Conservation (phyloP, 2,888 invertebrate species). For the Calameuta filiformis region DNA sequence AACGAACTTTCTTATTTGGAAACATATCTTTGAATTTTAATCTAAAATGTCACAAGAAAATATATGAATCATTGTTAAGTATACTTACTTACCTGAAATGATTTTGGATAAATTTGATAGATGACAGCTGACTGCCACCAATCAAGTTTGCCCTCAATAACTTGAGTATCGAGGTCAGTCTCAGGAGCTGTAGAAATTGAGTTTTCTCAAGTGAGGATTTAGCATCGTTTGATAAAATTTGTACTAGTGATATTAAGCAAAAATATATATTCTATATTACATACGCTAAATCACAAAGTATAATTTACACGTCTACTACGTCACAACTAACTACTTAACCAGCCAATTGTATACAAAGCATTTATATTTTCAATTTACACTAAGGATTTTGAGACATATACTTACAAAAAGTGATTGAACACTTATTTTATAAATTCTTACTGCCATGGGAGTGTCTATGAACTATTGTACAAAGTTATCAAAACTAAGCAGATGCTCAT, state of each 20-base stretch:
- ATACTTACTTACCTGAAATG: constrained; percentile 76
- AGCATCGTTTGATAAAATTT: not conserved
- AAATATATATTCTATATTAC: not conserved
- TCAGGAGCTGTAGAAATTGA: not conserved
- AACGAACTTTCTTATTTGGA: not conserved
- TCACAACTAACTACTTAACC: not conserved
- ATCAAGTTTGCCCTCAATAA: constrained; percentile 57
- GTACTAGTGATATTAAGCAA: not conserved
- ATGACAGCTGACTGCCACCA: constrained; percentile 88
- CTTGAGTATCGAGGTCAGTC: not conserved
- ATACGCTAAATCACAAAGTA: not conserved
- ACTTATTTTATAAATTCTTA: constrained; percentile 6
- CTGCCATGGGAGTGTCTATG: not conserved
- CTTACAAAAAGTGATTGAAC: not conserved
- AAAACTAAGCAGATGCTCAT: constrained; percentile 10
- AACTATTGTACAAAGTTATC: constrained; percentile 1
- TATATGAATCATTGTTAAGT: not conserved
- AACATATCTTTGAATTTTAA: not conserved
- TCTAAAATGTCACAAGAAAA: not conserved
- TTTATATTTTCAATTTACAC: not conserved
- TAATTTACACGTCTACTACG: not conserved
- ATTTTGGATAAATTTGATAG: constrained; percentile 89
- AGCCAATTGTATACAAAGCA: not conserved
- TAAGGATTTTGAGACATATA: not conserved
- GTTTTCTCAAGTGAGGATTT: not conserved